A percentile compares a stretch with the other conserved stretches of the same genome.
These are phyloP conservation scores for Heliconius hortense DNA, from an alignment of 2,888 invertebrate genomes.

Conservation along the genomic window DNA sequence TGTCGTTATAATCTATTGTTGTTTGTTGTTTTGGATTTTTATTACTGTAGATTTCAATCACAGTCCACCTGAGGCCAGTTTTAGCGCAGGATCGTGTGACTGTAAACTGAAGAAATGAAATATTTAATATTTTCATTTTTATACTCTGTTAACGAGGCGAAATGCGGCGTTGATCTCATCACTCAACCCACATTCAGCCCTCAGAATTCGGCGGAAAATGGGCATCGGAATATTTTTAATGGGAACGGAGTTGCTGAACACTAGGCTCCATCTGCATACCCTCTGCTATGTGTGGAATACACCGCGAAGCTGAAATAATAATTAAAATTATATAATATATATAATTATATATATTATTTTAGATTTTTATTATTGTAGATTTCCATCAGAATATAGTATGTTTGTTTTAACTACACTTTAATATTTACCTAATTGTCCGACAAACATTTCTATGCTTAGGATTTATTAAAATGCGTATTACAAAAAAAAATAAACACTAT, in stretches of 20 bases:
- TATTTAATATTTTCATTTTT: background rate
- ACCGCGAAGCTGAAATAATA: background rate
- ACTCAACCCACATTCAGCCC: background rate
- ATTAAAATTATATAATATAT: no score
- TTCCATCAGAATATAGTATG: background rate
- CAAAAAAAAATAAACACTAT: background rate
- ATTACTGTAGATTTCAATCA: background rate
- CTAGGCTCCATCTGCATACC: background rate
- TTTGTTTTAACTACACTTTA: no score
- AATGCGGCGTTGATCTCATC: background rate
- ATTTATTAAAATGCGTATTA: background rate
- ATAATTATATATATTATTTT: background rate
- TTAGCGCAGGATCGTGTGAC: background rate
- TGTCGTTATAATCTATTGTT: no score
- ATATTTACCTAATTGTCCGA: background rate
- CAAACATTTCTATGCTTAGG: background rate
- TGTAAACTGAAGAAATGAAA: background rate
- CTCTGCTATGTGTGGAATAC: background rate
- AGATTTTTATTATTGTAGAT: background rate
- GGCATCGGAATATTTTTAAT: background rate
- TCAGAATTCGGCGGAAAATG: background rate
- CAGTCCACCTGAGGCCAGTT: background rate
- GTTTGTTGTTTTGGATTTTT: no score
- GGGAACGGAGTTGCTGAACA: no score
- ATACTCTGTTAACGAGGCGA: background rate